Evolutionary conservation across 2,797 vertebrate genomes (phyloP).

Genomic region (Sebastes aleutianus): DNA sequence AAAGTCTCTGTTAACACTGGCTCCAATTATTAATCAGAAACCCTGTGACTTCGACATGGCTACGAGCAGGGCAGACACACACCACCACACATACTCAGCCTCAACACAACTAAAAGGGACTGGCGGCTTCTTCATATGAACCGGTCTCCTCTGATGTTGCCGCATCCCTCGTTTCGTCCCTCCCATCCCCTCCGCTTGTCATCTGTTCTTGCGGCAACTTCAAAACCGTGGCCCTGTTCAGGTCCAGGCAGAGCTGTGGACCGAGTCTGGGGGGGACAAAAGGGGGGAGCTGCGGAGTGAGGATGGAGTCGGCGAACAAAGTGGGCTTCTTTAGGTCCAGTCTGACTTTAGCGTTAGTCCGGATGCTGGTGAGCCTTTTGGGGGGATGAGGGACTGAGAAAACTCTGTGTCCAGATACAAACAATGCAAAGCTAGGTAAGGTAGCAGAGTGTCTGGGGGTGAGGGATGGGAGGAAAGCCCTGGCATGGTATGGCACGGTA

Average conservation of each 20-base stretch:
- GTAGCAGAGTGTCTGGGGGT: constrained; percentile 1
- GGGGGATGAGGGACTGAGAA: background rate
- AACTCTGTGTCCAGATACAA: constrained; percentile 12
- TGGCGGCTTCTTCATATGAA: constrained; percentile 55
- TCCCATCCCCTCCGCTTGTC: constrained; percentile 34
- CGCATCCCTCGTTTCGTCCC: constrained; percentile 56
- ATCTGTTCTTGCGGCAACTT: constrained; percentile 52
- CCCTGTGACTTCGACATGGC: constrained; percentile 25
- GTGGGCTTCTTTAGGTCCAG: constrained; percentile 15
- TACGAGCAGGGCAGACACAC: constrained; percentile 33
- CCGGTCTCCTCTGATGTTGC: constrained; percentile 53
- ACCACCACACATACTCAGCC: constrained; percentile 44
- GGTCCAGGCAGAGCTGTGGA: constrained; percentile 56
- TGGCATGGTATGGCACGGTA: constrained; percentile 60
- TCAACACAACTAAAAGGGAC: constrained; percentile 45
- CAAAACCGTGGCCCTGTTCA: constrained; percentile 59
- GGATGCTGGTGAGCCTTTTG: background rate
- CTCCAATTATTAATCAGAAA: constrained; percentile 34
- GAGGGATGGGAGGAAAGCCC: constrained; percentile 25
- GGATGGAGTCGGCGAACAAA: constrained; percentile 1
- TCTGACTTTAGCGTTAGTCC: background rate
- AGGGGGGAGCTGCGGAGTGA: constrained; percentile 1
- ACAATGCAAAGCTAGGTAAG: constrained; percentile 12
- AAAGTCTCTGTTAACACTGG: constrained; percentile 21
- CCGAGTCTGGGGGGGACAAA: constrained; percentile 32